A percentile compares a stretch with the other conserved stretches of the same genome.
Evolutionary conservation across 1,140 invertebrate genomes (phyloP).

Genomic region (Triops cancriformis): DNA sequence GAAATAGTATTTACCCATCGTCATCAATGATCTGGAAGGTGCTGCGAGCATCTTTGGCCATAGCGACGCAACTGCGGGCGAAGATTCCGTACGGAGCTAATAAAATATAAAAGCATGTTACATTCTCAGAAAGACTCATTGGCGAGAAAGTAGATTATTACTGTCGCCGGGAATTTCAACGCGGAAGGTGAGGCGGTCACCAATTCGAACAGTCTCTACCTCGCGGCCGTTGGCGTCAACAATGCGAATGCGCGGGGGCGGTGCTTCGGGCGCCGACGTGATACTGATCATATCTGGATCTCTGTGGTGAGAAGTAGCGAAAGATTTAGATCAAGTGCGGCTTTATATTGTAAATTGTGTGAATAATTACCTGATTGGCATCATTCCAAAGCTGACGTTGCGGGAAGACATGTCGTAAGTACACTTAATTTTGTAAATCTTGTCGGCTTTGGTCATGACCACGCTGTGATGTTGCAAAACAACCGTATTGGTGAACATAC

Average conservation of each 20-base stretch:
- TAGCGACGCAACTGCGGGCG: slow-evolving; percentile 86
- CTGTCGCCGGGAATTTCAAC: slow-evolving; percentile 94
- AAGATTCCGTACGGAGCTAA: slow-evolving; percentile 91
- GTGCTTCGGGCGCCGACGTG: slow-evolving; percentile 86
- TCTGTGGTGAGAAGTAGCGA: slow-evolving; percentile 41
- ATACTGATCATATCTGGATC: slow-evolving; percentile 92
- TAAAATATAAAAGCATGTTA: slow-evolving; percentile 35
- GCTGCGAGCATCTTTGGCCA: slow-evolving; percentile 92
- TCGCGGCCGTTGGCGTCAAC: slow-evolving; percentile 72
- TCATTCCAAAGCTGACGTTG: slow-evolving; percentile 95
- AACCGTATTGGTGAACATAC: slow-evolving; percentile 88
- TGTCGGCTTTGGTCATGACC: slow-evolving; percentile 93
- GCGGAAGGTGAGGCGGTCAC: slow-evolving; percentile 86
- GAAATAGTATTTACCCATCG: slow-evolving; percentile 56
- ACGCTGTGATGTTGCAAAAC: slow-evolving; percentile 91
- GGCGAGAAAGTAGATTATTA: slow-evolving; percentile 46
- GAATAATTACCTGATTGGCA: slow-evolving; percentile 70
- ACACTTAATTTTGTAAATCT: slow-evolving; percentile 93
- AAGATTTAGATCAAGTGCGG: not conserved
- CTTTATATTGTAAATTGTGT: not conserved
- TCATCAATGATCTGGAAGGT: slow-evolving; percentile 94
- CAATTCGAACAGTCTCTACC: slow-evolving; percentile 87
- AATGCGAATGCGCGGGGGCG: slow-evolving; percentile 84
- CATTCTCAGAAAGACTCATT: not conserved
- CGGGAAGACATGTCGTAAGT: slow-evolving; percentile 94